Percentiles rank a stretch among this genome's conserved stretches.
Evolutionary conservation across 2,113 vertebrate genomes (phyloP).

Genomic region (Colinus virginianus): DNA sequence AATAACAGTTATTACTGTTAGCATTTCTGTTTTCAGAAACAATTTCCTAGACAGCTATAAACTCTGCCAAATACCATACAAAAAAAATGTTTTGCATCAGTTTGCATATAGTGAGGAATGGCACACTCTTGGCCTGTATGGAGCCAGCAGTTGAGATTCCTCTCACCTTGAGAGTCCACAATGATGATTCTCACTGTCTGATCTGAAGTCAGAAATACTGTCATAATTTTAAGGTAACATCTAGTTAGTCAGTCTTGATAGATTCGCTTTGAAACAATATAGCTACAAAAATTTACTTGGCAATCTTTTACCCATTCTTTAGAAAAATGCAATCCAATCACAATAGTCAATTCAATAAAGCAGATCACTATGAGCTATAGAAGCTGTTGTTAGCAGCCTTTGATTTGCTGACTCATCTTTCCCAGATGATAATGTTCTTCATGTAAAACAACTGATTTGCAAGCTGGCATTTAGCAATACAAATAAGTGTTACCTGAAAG

Average conservation of each 20-base stretch:
- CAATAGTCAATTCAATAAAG: not conserved
- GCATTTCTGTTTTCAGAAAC: not conserved
- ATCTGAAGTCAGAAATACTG: not conserved
- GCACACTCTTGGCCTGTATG: rapidly evolving
- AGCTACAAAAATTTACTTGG: not conserved
- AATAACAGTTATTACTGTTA: not conserved
- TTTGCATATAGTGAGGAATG: not conserved
- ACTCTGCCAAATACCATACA: too few species aligned
- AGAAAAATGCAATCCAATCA: not conserved
- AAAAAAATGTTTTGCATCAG: too few species aligned
- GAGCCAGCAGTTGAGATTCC: not conserved
- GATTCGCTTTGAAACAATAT: not conserved
- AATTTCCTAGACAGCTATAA: not conserved
- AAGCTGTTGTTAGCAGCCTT: not conserved
- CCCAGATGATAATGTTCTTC: not conserved
- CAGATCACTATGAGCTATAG: not conserved
- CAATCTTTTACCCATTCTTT: not conserved
- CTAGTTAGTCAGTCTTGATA: not conserved
- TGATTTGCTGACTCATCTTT: not conserved
- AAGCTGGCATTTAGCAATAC: not conserved
- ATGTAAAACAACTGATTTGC: not conserved
- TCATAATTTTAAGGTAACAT: not conserved
- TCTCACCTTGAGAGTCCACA: not conserved
- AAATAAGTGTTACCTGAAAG: not conserved
- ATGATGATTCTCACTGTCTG: not conserved